Percentiles rank a stretch among this genome's conserved stretches.
Evolutionary conservation across 2,113 vertebrate genomes (phyloP).

Genomic region (Scartelaos histophorus): DNA sequence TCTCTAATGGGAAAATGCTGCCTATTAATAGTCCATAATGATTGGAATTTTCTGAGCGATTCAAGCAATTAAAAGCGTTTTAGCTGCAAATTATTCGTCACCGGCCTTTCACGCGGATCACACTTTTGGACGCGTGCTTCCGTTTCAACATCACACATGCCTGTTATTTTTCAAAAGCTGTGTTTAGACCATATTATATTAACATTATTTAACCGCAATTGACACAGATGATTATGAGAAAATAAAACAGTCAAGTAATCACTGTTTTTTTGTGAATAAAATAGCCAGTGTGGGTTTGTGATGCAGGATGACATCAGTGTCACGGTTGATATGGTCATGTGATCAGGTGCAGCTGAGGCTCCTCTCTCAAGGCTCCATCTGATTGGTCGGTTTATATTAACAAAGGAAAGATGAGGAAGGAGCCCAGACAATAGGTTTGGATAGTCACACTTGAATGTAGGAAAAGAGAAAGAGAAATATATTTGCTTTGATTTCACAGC

Average conservation of each 20-base stretch:
- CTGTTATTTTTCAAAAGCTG: slow-evolving; percentile 34
- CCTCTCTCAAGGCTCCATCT: background rate
- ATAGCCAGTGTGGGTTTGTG: background rate
- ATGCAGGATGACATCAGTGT: background rate
- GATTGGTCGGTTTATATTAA: background rate
- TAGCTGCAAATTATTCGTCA: slow-evolving; percentile 60
- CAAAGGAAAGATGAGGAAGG: background rate
- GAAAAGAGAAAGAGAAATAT: background rate
- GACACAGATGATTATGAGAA: slow-evolving; percentile 8
- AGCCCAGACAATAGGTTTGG: slow-evolving; percentile 2
- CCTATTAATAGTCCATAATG: slow-evolving; percentile 57
- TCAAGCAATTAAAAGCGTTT: slow-evolving; percentile 62
- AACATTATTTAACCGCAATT: slow-evolving; percentile 48
- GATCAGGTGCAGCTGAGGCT: slow-evolving; percentile 5
- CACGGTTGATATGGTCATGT: background rate
- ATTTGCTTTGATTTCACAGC: background rate
- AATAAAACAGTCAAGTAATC: background rate
- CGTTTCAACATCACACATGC: slow-evolving; percentile 35
- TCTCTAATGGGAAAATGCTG: slow-evolving; percentile 55
- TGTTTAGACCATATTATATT: slow-evolving; percentile 32
- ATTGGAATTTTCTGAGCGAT: slow-evolving; percentile 64
- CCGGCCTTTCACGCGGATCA: slow-evolving; percentile 29
- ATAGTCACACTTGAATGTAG: background rate
- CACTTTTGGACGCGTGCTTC: slow-evolving; percentile 19
- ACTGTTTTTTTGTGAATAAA: background rate